These are phyloP conservation scores for Brenthis hecate DNA, from an alignment of 2,888 invertebrate species.

Conservation along the genomic window DNA sequence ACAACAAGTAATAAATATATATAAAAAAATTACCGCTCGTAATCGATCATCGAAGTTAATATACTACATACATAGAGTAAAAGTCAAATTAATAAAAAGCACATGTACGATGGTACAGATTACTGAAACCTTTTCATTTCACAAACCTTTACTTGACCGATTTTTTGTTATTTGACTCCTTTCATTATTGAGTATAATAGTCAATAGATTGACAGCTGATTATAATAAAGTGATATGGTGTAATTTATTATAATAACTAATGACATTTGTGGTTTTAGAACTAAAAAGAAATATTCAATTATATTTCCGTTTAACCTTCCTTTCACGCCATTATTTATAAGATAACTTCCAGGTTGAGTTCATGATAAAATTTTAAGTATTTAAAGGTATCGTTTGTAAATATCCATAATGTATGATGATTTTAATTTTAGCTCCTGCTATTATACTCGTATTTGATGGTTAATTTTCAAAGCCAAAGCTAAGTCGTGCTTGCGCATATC, in stretches of 20 bases:
- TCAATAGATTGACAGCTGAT: too few relatives aligned
- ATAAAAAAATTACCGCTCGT: too few relatives aligned
- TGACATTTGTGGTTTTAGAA: constrained; percentile 25
- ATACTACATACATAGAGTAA: too few relatives aligned
- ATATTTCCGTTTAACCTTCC: constrained; percentile 44
- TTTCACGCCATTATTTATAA: constrained; percentile 52
- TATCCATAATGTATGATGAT: not conserved
- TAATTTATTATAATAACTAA: not conserved
- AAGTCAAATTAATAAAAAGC: too few relatives aligned
- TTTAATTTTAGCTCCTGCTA: not conserved
- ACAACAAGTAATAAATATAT: too few relatives aligned
- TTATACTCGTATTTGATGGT: not conserved
- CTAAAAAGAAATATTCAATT: constrained; percentile 33
- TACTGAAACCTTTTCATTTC: too few relatives aligned
- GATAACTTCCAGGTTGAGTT: constrained; percentile 7
- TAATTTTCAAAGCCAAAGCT: constrained; percentile 10
- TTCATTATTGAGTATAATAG: too few relatives aligned
- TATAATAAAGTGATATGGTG: too few relatives aligned
- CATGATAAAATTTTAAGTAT: not conserved
- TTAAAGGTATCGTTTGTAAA: not conserved
- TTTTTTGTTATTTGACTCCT: too few relatives aligned
- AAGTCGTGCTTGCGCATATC: constrained; percentile 24
- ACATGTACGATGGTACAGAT: too few relatives aligned
- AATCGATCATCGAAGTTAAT: too few relatives aligned
- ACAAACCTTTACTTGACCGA: too few relatives aligned